These are phyloP conservation scores for Pandemis cinnamomeana DNA, from an alignment of 2,888 invertebrate genomes.

Conservation along the genomic window DNA sequence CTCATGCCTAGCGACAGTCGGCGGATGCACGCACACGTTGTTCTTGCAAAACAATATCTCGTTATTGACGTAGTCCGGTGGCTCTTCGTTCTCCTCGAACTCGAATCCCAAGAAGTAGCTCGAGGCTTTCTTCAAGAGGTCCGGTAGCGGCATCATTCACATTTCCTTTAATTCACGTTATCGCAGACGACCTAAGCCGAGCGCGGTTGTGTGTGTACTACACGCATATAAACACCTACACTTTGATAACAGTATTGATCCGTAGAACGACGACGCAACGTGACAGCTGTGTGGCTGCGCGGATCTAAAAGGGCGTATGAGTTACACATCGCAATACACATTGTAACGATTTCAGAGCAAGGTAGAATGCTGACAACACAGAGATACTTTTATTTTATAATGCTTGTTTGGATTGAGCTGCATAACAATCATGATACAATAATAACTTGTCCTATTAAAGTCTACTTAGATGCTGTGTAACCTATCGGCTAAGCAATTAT, in stretches of 20 bases:
- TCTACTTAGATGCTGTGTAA: not conserved
- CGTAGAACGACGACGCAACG: slow-evolving; percentile 50
- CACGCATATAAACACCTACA: slow-evolving; percentile 81
- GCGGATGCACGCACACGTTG: slow-evolving; percentile 98
- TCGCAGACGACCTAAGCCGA: slow-evolving; percentile 59
- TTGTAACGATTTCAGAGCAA: not conserved
- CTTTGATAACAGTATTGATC: slow-evolving; percentile 83
- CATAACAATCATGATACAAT: not conserved
- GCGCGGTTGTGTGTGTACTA: slow-evolving; percentile 70
- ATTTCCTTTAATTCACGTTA: slow-evolving; percentile 57
- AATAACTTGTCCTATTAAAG: not conserved
- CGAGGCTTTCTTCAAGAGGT: slow-evolving; percentile 90
- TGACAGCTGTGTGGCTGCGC: slow-evolving; percentile 39
- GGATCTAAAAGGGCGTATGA: slow-evolving; percentile 15
- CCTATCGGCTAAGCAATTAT: not conserved
- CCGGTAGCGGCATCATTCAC: slow-evolving; percentile 89
- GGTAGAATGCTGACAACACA: not conserved
- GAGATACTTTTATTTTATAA: not conserved
- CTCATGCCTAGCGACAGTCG: slow-evolving; percentile 91
- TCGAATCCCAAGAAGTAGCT: slow-evolving; percentile 91
- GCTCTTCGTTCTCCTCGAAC: slow-evolving; percentile 84
- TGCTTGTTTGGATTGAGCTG: not conserved
- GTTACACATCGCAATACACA: not conserved
- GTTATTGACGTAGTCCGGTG: slow-evolving; percentile 90
- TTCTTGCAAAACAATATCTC: slow-evolving; percentile 96